Evolutionary conservation across 2,797 vertebrate species (phyloP).

Genomic region (Oophaga sylvatica): DNA sequence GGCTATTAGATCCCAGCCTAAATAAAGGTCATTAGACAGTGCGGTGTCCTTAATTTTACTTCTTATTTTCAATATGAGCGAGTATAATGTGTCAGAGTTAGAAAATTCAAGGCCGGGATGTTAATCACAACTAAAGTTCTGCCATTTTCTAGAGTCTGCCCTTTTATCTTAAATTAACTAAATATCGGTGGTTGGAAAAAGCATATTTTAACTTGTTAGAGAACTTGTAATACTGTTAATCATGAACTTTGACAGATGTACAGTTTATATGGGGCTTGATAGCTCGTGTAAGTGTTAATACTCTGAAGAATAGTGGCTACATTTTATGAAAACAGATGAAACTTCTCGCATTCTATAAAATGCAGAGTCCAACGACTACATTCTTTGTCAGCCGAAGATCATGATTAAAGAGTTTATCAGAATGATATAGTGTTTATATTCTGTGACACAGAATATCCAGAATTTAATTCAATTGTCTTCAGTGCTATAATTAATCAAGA

Average conservation of each 20-base stretch:
- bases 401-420: conserved; percentile 28
- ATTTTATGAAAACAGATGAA: neutral
- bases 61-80: conserved; percentile 66
- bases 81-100: conserved; percentile 63
- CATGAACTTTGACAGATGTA: conserved; percentile 6
- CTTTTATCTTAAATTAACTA: conserved; percentile 56
- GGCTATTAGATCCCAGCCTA: conserved; percentile 69
- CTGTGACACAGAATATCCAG: conserved; percentile 13
- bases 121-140: conserved; percentile 50
- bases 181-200: conserved; percentile 29
- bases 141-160: conserved; percentile 48
- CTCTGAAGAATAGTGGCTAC: neutral
- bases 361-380: neutral
- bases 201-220: conserved; percentile 35
- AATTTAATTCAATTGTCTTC: conserved; percentile 39
- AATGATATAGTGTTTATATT: conserved; percentile 22
- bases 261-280: conserved; percentile 3
- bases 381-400: conserved; percentile 23
- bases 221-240: conserved; percentile 21
- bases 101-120: conserved; percentile 34
- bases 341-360: neutral
- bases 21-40: conserved; percentile 72
- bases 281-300: neutral
- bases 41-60: conserved; percentile 59
- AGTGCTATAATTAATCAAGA: conserved; percentile 24